phyloP scores from a whole-genome alignment of 37 sponge, comb jelly and placozoan genomes.

The Crambe crambe region DNA sequence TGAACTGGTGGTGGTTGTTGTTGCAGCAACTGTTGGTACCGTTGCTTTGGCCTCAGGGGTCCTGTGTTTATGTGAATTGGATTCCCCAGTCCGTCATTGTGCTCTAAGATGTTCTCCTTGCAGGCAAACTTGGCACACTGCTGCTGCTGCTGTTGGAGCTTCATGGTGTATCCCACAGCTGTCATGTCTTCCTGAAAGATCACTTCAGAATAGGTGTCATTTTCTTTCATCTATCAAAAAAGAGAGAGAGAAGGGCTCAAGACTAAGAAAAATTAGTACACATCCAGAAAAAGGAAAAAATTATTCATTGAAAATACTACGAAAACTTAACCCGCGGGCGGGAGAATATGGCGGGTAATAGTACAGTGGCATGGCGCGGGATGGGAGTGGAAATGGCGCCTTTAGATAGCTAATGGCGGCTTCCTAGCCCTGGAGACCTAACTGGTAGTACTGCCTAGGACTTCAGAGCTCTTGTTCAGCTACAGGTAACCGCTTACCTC shows the following conservation, averaged over 20 bases:
- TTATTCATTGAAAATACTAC: neutral
- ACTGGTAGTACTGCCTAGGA: too few relatives aligned
- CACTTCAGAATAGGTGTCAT: conserved; percentile 4
- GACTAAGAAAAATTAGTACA: neutral
- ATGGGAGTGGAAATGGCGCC: conserved; percentile 7
- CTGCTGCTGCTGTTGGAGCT: neutral
- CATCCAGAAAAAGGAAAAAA: too few relatives aligned
- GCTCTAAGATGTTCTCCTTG: conserved; percentile 29
- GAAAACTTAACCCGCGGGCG: neutral
- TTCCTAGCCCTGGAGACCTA: neutral
- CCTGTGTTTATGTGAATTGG: conserved; percentile 2
- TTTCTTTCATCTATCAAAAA: conserved; percentile 30
- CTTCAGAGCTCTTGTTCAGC: too few relatives aligned
- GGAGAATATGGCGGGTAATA: conserved; percentile 1
- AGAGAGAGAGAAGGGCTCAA: neutral
- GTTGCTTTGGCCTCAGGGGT: neutral
- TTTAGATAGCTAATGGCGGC: neutral
- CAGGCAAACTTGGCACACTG: neutral
- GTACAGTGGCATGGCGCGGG: conserved; percentile 27
- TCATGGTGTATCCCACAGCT: neutral
- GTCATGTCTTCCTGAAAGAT: neutral
- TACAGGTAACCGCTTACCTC: neutral
- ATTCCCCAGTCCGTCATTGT: neutral
- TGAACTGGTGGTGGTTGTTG: too few relatives aligned
- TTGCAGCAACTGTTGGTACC: too few relatives aligned